These are phyloP conservation scores for Habrosyne pyritoides DNA, from an alignment of 2,888 invertebrate species.

Conservation along the genomic window DNA sequence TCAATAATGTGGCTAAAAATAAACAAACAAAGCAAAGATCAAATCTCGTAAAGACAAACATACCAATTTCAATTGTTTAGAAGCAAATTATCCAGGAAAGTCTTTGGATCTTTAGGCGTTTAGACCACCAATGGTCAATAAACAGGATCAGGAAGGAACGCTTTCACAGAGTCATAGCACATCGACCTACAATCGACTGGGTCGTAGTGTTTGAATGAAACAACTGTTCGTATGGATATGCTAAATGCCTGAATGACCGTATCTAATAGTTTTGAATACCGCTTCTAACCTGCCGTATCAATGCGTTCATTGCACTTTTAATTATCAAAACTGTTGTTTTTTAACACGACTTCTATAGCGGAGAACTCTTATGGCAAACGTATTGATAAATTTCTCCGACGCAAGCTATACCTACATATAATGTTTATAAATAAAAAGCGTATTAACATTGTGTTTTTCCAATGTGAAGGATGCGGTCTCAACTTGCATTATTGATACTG, in stretches of 20 bases:
- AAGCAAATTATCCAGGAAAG: background rate
- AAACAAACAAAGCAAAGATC: background rate
- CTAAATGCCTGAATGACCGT: background rate
- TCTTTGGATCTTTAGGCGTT: background rate
- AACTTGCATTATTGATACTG: background rate
- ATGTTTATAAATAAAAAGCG: background rate
- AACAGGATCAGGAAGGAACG: too few relatives aligned
- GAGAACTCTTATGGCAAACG: background rate
- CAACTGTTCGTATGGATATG: background rate
- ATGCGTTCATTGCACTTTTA: constrained; percentile 5
- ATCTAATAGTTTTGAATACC: background rate
- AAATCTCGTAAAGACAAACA: background rate
- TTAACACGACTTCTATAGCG: background rate
- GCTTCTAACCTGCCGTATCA: background rate
- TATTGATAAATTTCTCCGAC: background rate
- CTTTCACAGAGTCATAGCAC: background rate
- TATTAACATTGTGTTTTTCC: background rate
- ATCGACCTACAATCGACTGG: background rate
- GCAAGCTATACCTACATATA: background rate
- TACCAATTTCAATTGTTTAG: background rate
- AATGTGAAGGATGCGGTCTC: background rate
- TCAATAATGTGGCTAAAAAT: too few relatives aligned
- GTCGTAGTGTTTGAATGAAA: background rate
- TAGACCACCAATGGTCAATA: background rate
- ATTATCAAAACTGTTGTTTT: constrained; percentile 4